These are phyloP conservation scores for Stenotaenia linearis DNA, from an alignment of 2,888 invertebrate species.

Conservation along the genomic window DNA sequence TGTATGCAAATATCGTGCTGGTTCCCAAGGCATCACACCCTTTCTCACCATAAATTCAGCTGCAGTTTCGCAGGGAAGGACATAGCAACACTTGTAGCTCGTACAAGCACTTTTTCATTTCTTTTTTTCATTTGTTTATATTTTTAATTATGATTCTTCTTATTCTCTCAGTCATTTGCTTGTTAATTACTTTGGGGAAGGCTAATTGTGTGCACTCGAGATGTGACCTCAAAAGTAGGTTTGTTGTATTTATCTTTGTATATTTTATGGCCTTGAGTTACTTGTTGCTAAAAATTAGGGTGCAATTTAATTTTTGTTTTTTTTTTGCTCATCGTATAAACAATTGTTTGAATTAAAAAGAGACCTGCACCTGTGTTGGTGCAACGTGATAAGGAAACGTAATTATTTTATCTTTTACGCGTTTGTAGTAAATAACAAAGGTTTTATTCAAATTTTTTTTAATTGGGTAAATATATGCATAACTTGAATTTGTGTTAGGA, in stretches of 20 bases:
- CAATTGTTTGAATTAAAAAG: neutral
- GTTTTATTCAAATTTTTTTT: too few relatives aligned
- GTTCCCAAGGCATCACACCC: neutral
- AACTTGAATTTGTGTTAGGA: too few relatives aligned
- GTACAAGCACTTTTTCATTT: neutral
- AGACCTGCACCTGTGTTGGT: too few relatives aligned
- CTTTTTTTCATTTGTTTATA: neutral
- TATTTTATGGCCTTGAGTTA: neutral
- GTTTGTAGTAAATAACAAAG: too few relatives aligned
- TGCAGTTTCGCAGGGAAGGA: neutral
- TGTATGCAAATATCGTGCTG: neutral
- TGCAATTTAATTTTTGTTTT: neutral
- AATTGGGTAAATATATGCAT: too few relatives aligned
- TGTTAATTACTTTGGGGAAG: neutral
- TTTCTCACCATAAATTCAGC: neutral
- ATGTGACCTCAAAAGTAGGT: conserved; percentile 4
- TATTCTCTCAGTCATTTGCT: neutral
- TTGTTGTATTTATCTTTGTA: neutral
- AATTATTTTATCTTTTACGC: too few relatives aligned
- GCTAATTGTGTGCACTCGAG: neutral
- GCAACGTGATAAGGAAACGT: too few relatives aligned
- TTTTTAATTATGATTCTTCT: neutral
- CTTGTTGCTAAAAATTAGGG: neutral
- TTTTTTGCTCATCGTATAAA: neutral
- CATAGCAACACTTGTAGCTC: neutral